Evolutionary conservation across 1,140 invertebrate species (phyloP).

Genomic region (Glomeris maerens): DNA sequence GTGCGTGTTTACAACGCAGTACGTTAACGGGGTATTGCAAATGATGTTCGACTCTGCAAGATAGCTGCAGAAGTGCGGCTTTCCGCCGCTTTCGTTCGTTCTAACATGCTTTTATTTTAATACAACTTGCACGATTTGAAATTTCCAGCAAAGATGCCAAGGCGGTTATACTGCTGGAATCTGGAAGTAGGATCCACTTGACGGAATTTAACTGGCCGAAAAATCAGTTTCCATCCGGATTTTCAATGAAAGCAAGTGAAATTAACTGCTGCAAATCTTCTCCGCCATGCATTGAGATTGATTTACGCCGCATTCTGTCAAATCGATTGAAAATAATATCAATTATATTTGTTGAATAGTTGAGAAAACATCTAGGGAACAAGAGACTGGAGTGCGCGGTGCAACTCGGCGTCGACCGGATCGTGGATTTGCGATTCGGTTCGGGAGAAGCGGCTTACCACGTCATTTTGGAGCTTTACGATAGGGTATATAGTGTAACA

Average conservation of each 20-base stretch:
- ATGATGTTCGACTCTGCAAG: too few relatives aligned
- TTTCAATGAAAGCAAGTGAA: constrained; percentile 79
- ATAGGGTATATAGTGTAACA: constrained; percentile 40
- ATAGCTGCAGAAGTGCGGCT: too few relatives aligned
- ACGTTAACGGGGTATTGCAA: too few relatives aligned
- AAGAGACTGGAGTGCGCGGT: constrained; percentile 73
- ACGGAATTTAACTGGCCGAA: constrained; percentile 98
- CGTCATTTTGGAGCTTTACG: constrained; percentile 90
- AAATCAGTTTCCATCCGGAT: constrained; percentile 84
- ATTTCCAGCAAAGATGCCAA: constrained; percentile 48
- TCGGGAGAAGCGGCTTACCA: constrained; percentile 87
- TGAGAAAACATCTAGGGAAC: constrained; percentile 94
- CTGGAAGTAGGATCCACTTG: constrained; percentile 80
- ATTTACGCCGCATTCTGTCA: too few relatives aligned
- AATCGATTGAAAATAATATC: too few relatives aligned
- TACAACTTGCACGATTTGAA: neutral
- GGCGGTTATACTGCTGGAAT: constrained; percentile 77
- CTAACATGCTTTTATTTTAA: constrained; percentile 6
- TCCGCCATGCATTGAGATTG: neutral
- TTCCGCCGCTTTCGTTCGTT: neutral
- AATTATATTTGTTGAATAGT: constrained; percentile 38
- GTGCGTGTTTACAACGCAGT: too few relatives aligned
- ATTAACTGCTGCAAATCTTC: neutral
- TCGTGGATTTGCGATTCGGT: constrained; percentile 89
- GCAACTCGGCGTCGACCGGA: constrained; percentile 77